Evolutionary conservation across 2,797 vertebrate genomes (phyloP).

Genomic region (Percopsis omiscomaycus): DNA sequence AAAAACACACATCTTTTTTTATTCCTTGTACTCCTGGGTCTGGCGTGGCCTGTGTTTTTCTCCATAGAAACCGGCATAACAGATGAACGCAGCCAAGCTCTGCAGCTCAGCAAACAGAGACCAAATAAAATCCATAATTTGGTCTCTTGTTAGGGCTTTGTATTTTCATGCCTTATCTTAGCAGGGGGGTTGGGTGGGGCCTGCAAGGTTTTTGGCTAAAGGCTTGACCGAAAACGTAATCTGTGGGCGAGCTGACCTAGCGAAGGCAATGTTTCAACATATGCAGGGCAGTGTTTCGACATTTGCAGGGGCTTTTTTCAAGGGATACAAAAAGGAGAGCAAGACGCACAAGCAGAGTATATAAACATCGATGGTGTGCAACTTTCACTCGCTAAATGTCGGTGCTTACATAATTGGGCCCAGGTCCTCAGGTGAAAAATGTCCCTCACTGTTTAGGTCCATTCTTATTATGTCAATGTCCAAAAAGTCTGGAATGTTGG

Average conservation of each 20-base stretch:
- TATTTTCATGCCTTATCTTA: slow-evolving; percentile 46
- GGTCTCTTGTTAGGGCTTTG: slow-evolving; percentile 7
- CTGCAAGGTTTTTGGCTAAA: slow-evolving; percentile 47
- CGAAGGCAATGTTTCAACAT: slow-evolving; percentile 33
- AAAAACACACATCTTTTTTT: slow-evolving; percentile 47
- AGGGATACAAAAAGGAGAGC: neutral
- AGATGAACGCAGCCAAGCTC: slow-evolving; percentile 75
- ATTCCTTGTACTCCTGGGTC: slow-evolving; percentile 74
- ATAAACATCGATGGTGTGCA: neutral
- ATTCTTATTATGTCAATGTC: slow-evolving; percentile 59
- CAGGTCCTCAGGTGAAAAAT: neutral
- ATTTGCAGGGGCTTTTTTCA: too few relatives aligned
- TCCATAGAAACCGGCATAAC: slow-evolving; percentile 98
- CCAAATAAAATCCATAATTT: slow-evolving; percentile 78
- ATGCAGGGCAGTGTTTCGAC: slow-evolving; percentile 3
- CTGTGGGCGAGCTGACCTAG: slow-evolving; percentile 21
- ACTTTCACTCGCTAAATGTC: too few relatives aligned
- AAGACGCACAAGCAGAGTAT: neutral
- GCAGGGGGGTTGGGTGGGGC: slow-evolving; percentile 19
- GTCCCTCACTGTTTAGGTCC: slow-evolving; percentile 40
- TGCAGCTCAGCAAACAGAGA: slow-evolving; percentile 80
- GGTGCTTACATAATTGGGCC: too few relatives aligned
- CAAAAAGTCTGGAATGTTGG: slow-evolving; percentile 70
- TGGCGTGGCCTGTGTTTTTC: slow-evolving; percentile 82
- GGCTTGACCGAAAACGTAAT: slow-evolving; percentile 46